Base-by-base conservation (phyloP, 2,797 vertebrate species). In the Centroberyx gerrardi region DNA sequence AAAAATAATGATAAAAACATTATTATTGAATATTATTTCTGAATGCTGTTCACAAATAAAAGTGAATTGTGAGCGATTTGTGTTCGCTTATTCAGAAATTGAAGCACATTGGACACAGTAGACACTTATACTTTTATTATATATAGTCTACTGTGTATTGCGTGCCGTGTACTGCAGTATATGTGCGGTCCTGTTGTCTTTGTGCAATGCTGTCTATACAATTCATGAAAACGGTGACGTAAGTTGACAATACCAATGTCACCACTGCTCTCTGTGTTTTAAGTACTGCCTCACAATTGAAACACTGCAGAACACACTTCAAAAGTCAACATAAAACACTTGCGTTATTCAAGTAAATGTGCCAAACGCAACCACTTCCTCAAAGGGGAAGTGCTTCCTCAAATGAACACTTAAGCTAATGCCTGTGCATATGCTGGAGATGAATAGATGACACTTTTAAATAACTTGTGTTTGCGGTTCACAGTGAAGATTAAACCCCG, bases 391-490 rank as follows among this genome's bases (percentile, higher is more conserved):
- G 63, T 1, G 68, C 52, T 8, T 74, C 65, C 28, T 40, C 58
- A 62, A 69, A 81, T 65, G 29, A 84, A 74, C 74, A 63, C 75
- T 77, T 60, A 33, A 70, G 80, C 75, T 83, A 62, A 81, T 84
- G 80, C 68, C 51, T n/a, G 67, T 65, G 70, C 82, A 69, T 76
- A 79, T 73, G 79, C 67, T 68, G 73, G 64, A 80, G 80, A 87
- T 61, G 61, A 87, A 90, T 81, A 28, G 53, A 40, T 73, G 76
- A 84, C 56, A 72, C 71, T 78, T 87, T 29, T 68, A 71, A 83
- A 85, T 63, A 86, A 84, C 82, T 75, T 62, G 74, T 83, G 72
- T 88, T 81, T 83, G 78, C 72, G 66, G 74, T 85, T 90, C 80
- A 70, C 52, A 8, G 59, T 61, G 68, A 75, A 80, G 83, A 92